Evolutionary conservation across 2,797 vertebrate species (phyloP), one percentile per base, ranked within the genome.

Genomic region (Eidolon dupreanum): DNA sequence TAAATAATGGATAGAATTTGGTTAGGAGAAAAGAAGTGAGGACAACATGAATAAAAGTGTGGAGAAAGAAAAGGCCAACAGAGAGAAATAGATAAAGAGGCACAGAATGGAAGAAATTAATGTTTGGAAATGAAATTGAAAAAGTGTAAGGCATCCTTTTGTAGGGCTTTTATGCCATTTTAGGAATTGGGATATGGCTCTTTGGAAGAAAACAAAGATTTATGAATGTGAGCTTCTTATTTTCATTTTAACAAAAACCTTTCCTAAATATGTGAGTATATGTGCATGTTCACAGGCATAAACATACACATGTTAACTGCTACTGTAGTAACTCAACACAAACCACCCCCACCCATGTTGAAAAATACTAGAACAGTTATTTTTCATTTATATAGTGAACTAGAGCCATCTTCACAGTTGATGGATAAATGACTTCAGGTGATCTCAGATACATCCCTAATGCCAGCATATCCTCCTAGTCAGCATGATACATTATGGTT

Each of bases 1-100:
- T 77, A 75, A 70, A 74, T 55, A 83, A 88, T 78, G 36, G 31
- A 71, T 71, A 88, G 68, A 79, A 95, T 84, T 84, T 85, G 2
- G 43, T 73, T 59, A 70, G 49, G 41, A 57, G 15, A 22, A 78
- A 82, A 57, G 24, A 81, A 70, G 20, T 10, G 75, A 91, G 43
- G n/a, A 33, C 1, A 95, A 22, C 3, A 51, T 89, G 33, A 11
- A 77, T 6, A 43, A 55, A 61, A 61, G 8, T 51, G 5, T 46
- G 2, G 68, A 46, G 63, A 49, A 71, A 63, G 31, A 24, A 79
- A 79, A 66, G 55, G 10, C 57, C 41, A 53, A 22, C 16, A 55
- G 57, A 88, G 20, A 83, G 17, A 31, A 57, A 55, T n/a, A 82
- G 41, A 33, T 20, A 57, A 81, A n/a, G 28, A 82, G 19, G 26